Evolutionary conservation across 2,113 vertebrate genomes (phyloP).

Genomic region (Microtus ochrogaster): DNA sequence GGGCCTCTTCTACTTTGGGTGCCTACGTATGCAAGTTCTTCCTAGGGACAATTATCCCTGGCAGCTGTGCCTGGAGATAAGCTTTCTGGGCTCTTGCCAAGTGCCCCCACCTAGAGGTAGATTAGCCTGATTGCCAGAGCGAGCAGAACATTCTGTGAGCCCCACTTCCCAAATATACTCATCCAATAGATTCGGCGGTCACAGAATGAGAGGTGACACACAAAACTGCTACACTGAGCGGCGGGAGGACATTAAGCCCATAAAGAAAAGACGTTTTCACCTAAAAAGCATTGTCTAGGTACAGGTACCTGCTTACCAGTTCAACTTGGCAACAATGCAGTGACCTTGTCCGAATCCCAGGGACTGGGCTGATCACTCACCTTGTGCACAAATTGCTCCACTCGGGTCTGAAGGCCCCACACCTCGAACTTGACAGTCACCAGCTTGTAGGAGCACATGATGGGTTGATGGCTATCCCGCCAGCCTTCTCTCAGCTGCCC

Average conservation of each 20-base stretch:
- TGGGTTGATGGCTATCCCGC: slow-evolving; percentile 94
- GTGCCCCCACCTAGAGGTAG: neutral
- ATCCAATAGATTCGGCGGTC: neutral
- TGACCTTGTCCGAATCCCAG: neutral
- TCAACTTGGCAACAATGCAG: neutral
- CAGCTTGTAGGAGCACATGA: slow-evolving; percentile 99
- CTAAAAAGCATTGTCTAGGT: neutral
- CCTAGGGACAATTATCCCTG: neutral
- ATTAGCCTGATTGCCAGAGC: neutral
- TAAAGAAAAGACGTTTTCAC: neutral
- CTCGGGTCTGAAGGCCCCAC: slow-evolving; percentile 98
- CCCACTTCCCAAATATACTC: neutral
- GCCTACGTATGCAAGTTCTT: neutral
- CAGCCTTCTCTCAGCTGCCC: slow-evolving; percentile 95
- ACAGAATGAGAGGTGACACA: neutral
- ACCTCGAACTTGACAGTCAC: slow-evolving; percentile 99
- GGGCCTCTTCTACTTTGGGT: neutral
- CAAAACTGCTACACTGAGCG: neutral
- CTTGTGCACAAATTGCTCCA: slow-evolving; percentile 99
- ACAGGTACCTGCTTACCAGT: neutral
- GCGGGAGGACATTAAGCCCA: neutral
- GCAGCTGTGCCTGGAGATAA: neutral
- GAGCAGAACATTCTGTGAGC: neutral
- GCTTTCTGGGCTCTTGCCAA: neutral
- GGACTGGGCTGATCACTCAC: slow-evolving; percentile 84